Conservation (phyloP, 2,888 invertebrate genomes). For the Agrotis ipsilon region DNA sequence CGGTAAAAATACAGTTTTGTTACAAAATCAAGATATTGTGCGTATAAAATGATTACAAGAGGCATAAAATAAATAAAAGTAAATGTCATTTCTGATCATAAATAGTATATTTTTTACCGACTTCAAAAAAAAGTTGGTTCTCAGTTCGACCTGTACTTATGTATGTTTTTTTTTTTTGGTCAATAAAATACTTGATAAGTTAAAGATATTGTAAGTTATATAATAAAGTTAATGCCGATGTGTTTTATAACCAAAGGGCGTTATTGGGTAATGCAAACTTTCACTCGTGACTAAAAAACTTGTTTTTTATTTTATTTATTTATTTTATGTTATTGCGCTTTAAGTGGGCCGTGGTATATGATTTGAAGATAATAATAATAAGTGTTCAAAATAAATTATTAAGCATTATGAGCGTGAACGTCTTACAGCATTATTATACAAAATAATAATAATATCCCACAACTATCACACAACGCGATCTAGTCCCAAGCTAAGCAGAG, state of each 20-base stretch:
- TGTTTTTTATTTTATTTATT: slow-evolving; percentile 16
- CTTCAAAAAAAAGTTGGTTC: too few species aligned
- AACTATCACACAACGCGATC: too few species aligned
- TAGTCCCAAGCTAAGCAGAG: too few species aligned
- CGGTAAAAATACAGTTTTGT: background rate
- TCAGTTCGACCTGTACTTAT: too few species aligned
- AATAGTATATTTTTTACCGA: too few species aligned
- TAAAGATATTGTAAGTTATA: slow-evolving; percentile 7
- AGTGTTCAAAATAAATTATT: background rate
- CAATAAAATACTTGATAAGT: background rate
- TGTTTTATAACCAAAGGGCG: slow-evolving; percentile 39
- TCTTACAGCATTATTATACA: too few species aligned
- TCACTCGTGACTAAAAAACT: slow-evolving; percentile 21
- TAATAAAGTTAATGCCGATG: slow-evolving; percentile 1
- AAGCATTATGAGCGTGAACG: too few species aligned
- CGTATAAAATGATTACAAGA: background rate
- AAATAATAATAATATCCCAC: too few species aligned
- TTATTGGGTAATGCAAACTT: slow-evolving; percentile 22
- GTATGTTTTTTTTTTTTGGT: too few species aligned
- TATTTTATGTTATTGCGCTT: background rate
- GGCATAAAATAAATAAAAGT: too few species aligned
- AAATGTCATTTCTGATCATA: too few species aligned
- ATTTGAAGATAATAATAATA: slow-evolving; percentile 1
- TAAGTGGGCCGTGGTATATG: slow-evolving; percentile 19
- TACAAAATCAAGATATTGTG: background rate